Conservation (phyloP, 2,113 vertebrate genomes). For the Myodes glareolus region DNA sequence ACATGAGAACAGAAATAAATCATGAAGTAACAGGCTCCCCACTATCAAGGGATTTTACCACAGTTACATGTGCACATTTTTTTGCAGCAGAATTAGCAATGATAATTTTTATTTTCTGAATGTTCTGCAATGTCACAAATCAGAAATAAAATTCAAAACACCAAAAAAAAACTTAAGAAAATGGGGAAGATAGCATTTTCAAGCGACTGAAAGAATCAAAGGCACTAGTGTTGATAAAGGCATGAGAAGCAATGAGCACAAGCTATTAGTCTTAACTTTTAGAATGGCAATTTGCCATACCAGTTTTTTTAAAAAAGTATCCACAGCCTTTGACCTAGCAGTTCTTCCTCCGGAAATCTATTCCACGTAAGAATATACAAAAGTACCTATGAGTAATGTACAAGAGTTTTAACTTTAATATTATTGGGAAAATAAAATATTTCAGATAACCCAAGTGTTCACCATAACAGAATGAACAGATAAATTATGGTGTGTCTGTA, state of each 20-base stretch:
- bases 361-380: not conserved
- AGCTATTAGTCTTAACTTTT: not conserved
- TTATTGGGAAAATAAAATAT: conserved; percentile 4
- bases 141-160: not conserved
- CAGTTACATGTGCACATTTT: not conserved
- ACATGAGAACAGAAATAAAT: not conserved
- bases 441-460: conserved; percentile 1
- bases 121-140: no score
- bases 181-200: not conserved
- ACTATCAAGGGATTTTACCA: not conserved
- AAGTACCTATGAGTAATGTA: not conserved
- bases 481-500: not conserved
- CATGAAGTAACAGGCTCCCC: not conserved
- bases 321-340: not conserved
- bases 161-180: not conserved
- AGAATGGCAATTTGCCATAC: not conserved
- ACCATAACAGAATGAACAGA: conserved; percentile 5
- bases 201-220: not conserved
- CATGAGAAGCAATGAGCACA: not conserved
- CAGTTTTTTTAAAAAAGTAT: not conserved
- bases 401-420: not conserved
- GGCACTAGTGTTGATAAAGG: not conserved
- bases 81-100: not conserved
- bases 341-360: conserved; percentile 1
- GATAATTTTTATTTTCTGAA: not conserved